These are phyloP conservation scores for Microplitis manilae DNA, from an alignment of 2,888 invertebrate genomes.

Conservation along the genomic window DNA sequence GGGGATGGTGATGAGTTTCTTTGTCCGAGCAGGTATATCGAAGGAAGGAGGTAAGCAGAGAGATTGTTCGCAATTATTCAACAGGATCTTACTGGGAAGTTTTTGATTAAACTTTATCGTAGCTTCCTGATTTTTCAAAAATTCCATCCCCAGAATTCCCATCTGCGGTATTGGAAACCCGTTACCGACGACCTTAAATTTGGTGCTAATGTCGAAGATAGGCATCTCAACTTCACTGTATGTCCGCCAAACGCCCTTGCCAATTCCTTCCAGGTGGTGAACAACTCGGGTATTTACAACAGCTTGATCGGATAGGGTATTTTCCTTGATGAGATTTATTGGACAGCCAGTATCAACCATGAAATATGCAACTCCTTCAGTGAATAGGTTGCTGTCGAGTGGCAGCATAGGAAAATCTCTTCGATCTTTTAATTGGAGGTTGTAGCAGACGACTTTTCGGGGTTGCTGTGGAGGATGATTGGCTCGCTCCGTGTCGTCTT, in stretches of 20 bases:
- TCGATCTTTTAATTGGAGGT: neutral
- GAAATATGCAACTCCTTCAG: neutral
- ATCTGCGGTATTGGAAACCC: neutral
- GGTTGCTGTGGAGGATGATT: constrained; percentile 35
- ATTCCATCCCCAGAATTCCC: neutral
- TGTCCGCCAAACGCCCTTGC: neutral
- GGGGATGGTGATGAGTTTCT: neutral
- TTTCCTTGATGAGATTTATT: neutral
- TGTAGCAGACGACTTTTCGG: constrained; percentile 42
- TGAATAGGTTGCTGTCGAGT: neutral
- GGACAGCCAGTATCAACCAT: neutral
- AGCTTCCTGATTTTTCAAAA: neutral
- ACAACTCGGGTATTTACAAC: neutral
- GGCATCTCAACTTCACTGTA: neutral
- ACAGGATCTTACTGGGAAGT: neutral
- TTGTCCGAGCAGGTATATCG: constrained; percentile 31
- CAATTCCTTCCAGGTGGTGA: neutral
- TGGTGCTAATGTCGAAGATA: neutral
- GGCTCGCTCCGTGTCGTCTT: constrained; percentile 9
- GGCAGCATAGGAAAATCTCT: neutral
- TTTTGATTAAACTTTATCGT: neutral
- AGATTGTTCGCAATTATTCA: neutral
- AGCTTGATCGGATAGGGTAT: neutral
- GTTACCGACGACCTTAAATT: neutral
- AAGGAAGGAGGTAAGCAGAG: neutral